Evolutionary conservation across 1,140 invertebrate species (phyloP).

Genomic region (Lineus longissimus): DNA sequence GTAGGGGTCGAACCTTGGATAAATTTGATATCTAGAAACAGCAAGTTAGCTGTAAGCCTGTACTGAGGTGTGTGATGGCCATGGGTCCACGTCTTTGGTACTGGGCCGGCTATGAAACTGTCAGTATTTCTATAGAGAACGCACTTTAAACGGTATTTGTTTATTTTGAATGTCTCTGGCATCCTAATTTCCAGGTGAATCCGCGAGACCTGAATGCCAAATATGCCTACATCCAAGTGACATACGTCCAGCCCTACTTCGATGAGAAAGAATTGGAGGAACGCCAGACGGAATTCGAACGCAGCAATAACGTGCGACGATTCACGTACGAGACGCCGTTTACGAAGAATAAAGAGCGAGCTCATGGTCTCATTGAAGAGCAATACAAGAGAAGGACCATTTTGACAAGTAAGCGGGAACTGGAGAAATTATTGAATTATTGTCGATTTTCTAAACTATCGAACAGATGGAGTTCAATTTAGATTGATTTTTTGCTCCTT

Average conservation of each 20-base stretch:
- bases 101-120: no score
- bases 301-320: conserved; percentile 77
- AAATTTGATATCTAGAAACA: no score
- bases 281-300: conserved; percentile 71
- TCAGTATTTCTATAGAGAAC: no score
- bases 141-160: no score
- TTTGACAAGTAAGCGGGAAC: conserved; percentile 62
- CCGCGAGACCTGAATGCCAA: conserved; percentile 73
- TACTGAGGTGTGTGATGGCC: no score
- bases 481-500: background rate
- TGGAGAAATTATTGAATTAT: background rate
- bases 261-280: conserved; percentile 63
- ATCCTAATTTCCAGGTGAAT: conserved; percentile 64
- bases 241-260: conserved; percentile 76
- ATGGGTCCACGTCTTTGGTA: no score
- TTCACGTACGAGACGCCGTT: conserved; percentile 94
- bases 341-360: conserved; percentile 70
- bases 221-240: conserved; percentile 87
- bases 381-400: conserved; percentile 85
- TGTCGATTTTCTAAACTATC: background rate
- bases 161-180: no score
- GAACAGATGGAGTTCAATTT: background rate
- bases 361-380: conserved; percentile 75
- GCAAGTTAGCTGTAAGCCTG: background rate
- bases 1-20: conserved; percentile 59